These are phyloP conservation scores for Trachelus iudaicus DNA, from an alignment of 2,888 invertebrate genomes.

Conservation along the genomic window DNA sequence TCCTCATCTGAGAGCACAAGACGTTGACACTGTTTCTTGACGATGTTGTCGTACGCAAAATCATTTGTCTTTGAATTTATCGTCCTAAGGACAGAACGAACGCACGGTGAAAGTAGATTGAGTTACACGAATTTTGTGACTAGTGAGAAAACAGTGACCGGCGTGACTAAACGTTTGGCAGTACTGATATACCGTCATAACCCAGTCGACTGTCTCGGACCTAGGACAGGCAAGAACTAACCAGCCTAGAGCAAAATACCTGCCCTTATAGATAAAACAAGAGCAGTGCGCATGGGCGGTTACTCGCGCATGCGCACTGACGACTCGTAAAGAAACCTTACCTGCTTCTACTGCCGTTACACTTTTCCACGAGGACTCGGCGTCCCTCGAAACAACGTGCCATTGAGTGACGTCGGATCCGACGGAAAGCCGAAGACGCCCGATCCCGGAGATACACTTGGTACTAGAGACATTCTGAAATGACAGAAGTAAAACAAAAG, in stretches of 20 bases:
- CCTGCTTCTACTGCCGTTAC: not conserved
- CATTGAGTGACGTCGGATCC: not conserved
- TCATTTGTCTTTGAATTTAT: not conserved
- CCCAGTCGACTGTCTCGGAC: slow-evolving; percentile 17
- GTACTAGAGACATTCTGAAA: not conserved
- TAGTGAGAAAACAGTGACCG: not conserved
- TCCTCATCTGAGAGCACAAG: not conserved
- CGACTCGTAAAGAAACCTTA: not conserved
- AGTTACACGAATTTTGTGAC: not conserved
- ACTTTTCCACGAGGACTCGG: not conserved
- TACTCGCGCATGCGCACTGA: slow-evolving; percentile 29
- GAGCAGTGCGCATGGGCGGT: slow-evolving; percentile 34
- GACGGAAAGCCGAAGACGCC: not conserved
- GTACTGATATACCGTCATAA: not conserved
- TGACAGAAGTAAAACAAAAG: not conserved
- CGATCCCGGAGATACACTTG: not conserved
- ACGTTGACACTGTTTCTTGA: not conserved
- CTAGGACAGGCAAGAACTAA: slow-evolving; percentile 48
- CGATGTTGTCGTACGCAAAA: not conserved
- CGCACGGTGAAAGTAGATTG: not conserved
- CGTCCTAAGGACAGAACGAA: not conserved
- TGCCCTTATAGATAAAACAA: slow-evolving; percentile 49
- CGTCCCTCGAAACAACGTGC: not conserved
- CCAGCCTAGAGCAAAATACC: slow-evolving; percentile 41
- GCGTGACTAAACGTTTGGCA: not conserved